Percentiles rank a stretch among this genome's conserved stretches.
Evolutionary conservation across 2,888 invertebrate species (phyloP).

Genomic region (Lycia hirtaria): DNA sequence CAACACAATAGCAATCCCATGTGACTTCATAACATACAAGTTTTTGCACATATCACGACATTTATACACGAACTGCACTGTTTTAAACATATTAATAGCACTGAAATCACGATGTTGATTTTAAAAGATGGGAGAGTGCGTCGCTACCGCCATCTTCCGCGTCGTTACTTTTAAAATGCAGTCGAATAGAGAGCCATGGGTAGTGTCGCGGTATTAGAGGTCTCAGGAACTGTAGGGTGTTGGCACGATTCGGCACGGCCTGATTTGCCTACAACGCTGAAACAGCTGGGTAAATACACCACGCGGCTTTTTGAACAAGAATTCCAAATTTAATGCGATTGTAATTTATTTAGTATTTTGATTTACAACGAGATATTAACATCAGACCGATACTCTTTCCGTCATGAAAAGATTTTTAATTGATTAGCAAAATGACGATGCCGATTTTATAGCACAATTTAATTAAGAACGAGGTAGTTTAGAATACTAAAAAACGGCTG

Average conservation of each 20-base stretch:
- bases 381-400: background rate
- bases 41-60: conserved; percentile 44
- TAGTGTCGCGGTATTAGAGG: conserved; percentile 13
- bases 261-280: conserved; percentile 39
- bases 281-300: conserved; percentile 67
- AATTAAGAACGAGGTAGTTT: too few species aligned
- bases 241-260: conserved; percentile 49
- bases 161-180: conserved; percentile 23
- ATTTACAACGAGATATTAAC: conserved; percentile 15
- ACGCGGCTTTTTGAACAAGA: conserved; percentile 41
- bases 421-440: too few species aligned
- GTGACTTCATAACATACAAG: conserved; percentile 54
- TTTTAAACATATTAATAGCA: conserved; percentile 3
- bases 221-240: conserved; percentile 39
- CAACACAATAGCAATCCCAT: conserved; percentile 51
- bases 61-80: conserved; percentile 25
- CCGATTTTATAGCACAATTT: too few species aligned
- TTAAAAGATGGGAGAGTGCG: background rate
- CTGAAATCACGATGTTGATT: conserved; percentile 4
- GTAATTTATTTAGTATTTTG: conserved; percentile 19
- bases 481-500: too few species aligned
- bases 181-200: conserved; percentile 15
- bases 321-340: conserved; percentile 25
- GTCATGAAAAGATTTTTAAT: too few species aligned
- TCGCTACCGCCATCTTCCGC: conserved; percentile 9